Conservation (phyloP, 2,113 vertebrate species). For the Nothobranchius furzeri region DNA sequence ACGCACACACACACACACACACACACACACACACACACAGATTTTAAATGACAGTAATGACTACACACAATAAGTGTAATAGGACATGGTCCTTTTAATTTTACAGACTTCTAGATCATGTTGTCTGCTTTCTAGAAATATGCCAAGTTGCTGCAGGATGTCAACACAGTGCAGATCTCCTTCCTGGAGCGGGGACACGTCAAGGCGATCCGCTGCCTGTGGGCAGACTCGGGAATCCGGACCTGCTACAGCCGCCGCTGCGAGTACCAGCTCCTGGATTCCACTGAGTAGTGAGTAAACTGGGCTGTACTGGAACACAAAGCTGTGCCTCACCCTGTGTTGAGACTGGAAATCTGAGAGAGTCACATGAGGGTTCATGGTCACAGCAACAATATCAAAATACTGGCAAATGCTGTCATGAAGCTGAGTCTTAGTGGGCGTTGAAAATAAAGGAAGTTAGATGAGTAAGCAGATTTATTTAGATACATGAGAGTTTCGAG, state of each 20-base stretch:
- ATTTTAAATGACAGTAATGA: no score
- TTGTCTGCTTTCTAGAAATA: slow-evolving; percentile 71
- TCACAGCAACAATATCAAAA: slow-evolving; percentile 4
- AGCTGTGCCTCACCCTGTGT: slow-evolving; percentile 4
- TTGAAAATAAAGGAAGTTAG: neutral
- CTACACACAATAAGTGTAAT: neutral
- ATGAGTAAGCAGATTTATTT: neutral
- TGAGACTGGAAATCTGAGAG: neutral
- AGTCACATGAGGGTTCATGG: slow-evolving; percentile 9
- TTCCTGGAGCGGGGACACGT: slow-evolving; percentile 68
- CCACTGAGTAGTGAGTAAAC: slow-evolving; percentile 86
- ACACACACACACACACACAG: no score
- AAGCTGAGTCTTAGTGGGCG: neutral
- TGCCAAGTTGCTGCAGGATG: slow-evolving; percentile 75
- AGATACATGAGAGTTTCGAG: neutral
- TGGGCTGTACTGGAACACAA: neutral
- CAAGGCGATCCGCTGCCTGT: slow-evolving; percentile 79
- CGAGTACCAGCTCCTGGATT: slow-evolving; percentile 90
- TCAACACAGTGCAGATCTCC: slow-evolving; percentile 79
- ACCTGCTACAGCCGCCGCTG: slow-evolving; percentile 85
- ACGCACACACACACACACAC: no score
- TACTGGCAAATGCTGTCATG: neutral
- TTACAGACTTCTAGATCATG: neutral
- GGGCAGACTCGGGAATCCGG: slow-evolving; percentile 81
- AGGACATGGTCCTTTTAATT: neutral